Conservation (phyloP, 2,797 vertebrate species). For the Avahi laniger region DNA sequence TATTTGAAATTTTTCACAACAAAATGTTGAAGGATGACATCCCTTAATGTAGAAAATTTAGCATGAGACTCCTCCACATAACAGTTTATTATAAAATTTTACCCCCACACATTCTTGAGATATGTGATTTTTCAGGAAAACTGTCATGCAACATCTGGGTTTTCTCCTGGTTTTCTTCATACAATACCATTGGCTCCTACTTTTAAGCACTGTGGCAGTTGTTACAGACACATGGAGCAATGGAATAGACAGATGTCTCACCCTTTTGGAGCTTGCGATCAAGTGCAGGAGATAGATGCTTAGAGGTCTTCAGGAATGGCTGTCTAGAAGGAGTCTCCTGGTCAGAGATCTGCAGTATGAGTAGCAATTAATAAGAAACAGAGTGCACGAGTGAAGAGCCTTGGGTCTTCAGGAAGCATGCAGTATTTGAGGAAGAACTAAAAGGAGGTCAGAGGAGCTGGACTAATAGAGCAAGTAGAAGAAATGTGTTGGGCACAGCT, state of each 20-base stretch:
- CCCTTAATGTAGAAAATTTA: background rate
- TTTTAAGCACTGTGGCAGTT: background rate
- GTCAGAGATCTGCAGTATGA: background rate
- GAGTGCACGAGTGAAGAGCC: background rate
- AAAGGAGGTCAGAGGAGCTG: background rate
- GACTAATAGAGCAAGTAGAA: background rate
- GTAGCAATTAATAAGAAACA: background rate
- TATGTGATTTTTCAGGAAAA: background rate
- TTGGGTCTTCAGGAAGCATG: background rate
- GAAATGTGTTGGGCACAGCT: too few relatives aligned
- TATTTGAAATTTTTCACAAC: background rate
- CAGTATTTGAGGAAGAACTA: background rate
- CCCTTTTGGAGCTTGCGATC: background rate
- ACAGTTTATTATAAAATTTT: background rate
- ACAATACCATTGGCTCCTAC: background rate
- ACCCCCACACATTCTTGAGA: background rate
- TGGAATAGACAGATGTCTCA: fast-evolving
- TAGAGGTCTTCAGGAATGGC: background rate
- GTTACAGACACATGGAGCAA: background rate
- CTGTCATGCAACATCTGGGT: background rate
- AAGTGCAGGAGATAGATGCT: background rate
- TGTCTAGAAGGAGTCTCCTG: background rate
- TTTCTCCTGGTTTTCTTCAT: background rate
- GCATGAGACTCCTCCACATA: background rate
- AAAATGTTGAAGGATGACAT: background rate